These are phyloP conservation scores for Sitobion miscanthi DNA, from an alignment of 1,140 invertebrate species.

Conservation along the genomic window DNA sequence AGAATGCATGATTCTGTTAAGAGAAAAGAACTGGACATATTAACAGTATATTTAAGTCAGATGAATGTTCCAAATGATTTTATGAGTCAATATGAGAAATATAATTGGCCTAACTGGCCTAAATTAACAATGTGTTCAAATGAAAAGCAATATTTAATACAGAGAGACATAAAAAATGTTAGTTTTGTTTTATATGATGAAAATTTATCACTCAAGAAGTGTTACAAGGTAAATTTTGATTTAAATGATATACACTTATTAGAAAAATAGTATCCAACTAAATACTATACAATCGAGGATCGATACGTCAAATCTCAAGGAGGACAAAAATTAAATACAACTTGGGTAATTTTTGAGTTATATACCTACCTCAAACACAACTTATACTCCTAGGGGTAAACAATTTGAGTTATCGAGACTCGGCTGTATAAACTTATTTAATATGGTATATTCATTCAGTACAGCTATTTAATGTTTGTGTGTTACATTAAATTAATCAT, in stretches of 20 bases:
- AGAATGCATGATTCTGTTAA: neutral
- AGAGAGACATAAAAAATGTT: constrained; percentile 46
- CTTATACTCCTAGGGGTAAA: no score
- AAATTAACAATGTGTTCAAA: constrained; percentile 31
- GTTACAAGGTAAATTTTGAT: constrained; percentile 31
- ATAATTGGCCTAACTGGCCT: constrained; percentile 48
- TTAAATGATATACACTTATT: neutral
- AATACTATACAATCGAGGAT: no score
- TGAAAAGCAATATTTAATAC: neutral
- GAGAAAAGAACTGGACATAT: constrained; percentile 10
- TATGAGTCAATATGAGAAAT: constrained; percentile 37
- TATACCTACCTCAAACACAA: no score
- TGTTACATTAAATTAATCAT: neutral
- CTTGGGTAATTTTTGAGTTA: no score
- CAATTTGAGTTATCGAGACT: no score
- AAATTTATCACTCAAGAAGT: constrained; percentile 30
- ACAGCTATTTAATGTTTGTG: neutral
- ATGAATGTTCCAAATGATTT: constrained; percentile 39
- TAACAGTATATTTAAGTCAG: neutral
- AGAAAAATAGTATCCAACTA: neutral
- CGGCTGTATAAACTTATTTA: neutral
- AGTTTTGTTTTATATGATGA: constrained; percentile 14
- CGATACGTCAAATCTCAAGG: no score
- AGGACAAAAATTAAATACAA: no score
- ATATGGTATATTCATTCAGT: neutral